A percentile compares a stretch with the other conserved stretches of the same genome.
phyloP scores from a whole-genome alignment of 2,113 vertebrate species.

The Vombatus ursinus region DNA sequence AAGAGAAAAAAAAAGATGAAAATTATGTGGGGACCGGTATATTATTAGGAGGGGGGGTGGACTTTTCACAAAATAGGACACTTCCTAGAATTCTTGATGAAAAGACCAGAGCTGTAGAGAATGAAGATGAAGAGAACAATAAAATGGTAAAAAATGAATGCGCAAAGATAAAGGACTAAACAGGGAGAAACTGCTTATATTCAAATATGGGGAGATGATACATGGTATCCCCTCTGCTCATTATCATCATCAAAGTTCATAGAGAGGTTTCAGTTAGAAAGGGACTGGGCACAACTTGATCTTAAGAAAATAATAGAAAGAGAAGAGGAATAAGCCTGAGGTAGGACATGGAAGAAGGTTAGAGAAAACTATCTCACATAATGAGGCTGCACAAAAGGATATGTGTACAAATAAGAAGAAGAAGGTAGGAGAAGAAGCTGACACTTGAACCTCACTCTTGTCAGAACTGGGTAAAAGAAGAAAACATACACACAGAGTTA shows the following conservation, averaged over 20 bases:
- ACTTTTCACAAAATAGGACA: background rate
- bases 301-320: no score
- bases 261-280: no score
- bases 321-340: no score
- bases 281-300: no score
- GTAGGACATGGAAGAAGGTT: no score
- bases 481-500: no score
- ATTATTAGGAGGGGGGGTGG: background rate
- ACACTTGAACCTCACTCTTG: no score
- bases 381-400: no score
- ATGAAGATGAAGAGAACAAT: background rate
- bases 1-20: slow-evolving; percentile 5
- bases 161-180: background rate
- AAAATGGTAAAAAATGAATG: background rate
- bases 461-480: no score
- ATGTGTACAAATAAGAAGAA: no score
- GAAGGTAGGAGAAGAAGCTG: no score
- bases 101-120: background rate
- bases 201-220: background rate
- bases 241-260: background rate
- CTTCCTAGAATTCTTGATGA: background rate
- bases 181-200: background rate
- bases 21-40: background rate
- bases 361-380: no score
- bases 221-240: background rate